Evolutionary conservation across 1,140 invertebrate genomes (phyloP).

Genomic region (Trachymyrmex cornetzi): DNA sequence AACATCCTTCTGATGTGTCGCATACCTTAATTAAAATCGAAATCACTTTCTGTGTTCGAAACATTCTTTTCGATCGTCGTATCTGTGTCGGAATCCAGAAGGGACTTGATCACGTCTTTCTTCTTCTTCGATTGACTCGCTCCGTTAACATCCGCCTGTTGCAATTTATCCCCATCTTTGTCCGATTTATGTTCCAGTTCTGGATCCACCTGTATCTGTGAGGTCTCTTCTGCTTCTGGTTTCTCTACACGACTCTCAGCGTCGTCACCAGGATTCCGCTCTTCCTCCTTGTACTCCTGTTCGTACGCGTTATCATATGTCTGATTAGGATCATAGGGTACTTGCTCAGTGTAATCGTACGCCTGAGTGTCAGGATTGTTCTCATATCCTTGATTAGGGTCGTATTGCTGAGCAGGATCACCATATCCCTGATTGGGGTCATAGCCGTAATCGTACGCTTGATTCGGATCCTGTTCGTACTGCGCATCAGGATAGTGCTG

Average conservation of each 20-base stretch:
- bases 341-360: conserved; percentile 37
- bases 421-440: conserved; percentile 54
- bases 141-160: conserved; percentile 1
- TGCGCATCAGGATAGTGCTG: conserved; percentile 54
- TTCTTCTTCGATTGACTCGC: conserved; percentile 66
- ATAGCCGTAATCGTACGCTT: conserved; percentile 60
- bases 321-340: conserved; percentile 45
- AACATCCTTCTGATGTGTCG: background rate
- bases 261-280: conserved; percentile 9
- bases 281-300: conserved; percentile 18
- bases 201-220: background rate
- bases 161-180: conserved; percentile 1
- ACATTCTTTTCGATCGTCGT: conserved; percentile 84
- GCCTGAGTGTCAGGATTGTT: conserved; percentile 57
- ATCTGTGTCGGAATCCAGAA: conserved; percentile 84
- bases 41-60: conserved; percentile 85
- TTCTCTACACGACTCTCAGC: background rate
- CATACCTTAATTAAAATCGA: conserved; percentile 82
- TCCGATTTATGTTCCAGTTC: conserved; percentile 8
- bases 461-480: conserved; percentile 67
- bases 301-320: conserved; percentile 32
- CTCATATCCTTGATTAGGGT: conserved; percentile 70
- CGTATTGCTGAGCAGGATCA: conserved; percentile 37
- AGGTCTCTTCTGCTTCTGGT: background rate
- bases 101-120: conserved; percentile 79